phyloP scores from a whole-genome alignment of 2,888 invertebrate species.

The Leptinotarsa tumamoca region DNA sequence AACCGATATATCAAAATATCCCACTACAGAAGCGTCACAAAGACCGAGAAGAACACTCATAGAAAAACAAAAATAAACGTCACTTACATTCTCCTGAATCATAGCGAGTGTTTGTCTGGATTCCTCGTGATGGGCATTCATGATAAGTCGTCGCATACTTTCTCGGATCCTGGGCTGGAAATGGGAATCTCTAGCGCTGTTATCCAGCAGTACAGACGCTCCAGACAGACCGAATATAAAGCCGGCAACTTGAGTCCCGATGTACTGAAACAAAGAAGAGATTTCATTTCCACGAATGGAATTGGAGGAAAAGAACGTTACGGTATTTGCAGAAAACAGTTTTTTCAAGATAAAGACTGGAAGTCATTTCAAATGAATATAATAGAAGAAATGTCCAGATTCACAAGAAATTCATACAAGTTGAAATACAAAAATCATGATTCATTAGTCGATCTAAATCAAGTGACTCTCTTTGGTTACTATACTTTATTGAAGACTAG shows the following conservation, averaged over 20 bases:
- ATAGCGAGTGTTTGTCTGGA: conserved; percentile 78
- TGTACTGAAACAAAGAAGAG: conserved; percentile 72
- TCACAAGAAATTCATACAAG: too few species aligned
- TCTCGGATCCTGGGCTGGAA: conserved; percentile 82
- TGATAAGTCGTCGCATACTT: conserved; percentile 79
- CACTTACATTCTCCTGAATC: conserved; percentile 86
- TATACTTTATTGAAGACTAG: too few species aligned
- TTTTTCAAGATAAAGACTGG: too few species aligned
- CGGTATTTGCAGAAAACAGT: too few species aligned
- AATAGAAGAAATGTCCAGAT: too few species aligned
- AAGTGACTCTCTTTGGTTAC: too few species aligned
- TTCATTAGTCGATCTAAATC: too few species aligned
- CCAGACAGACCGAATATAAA: conserved; percentile 81
- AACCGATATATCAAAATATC: conserved; percentile 14
- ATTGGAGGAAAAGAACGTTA: background rate
- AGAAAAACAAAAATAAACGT: conserved; percentile 30
- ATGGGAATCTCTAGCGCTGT: conserved; percentile 83
- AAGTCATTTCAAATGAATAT: too few species aligned
- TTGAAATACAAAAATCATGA: too few species aligned
- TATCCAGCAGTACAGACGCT: conserved; percentile 81
- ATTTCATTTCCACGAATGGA: conserved; percentile 16
- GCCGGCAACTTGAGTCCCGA: conserved; percentile 77
- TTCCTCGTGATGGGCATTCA: conserved; percentile 80
- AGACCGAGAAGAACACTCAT: background rate
- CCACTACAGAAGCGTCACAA: conserved; percentile 12